Evolutionary conservation across 2,113 vertebrate genomes (phyloP).

Genomic region (human (Homo sapiens)): GRCh38 chr11:86636501-86637000

Average conservation of each 20-base stretch:
- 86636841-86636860: neutral
- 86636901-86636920: neutral
- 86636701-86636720: neutral
- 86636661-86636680: neutral
- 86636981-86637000: neutral
- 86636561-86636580: neutral
- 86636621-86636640: neutral
- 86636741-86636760: neutral
- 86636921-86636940: neutral
- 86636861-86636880: neutral
- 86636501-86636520: neutral
- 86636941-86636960: neutral
- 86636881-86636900: neutral
- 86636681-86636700: neutral
- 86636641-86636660: neutral
- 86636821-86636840: neutral
- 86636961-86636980: neutral
- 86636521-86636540: neutral
- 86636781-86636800: neutral
- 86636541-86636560: neutral
- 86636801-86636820: neutral
- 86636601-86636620: slow-evolving; percentile 18
- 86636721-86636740: slow-evolving; percentile 42
- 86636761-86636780: slow-evolving; percentile 14
- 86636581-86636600: neutral